Conservation (phyloP, 2,888 invertebrate genomes). For the Agrochola macilenta region DNA sequence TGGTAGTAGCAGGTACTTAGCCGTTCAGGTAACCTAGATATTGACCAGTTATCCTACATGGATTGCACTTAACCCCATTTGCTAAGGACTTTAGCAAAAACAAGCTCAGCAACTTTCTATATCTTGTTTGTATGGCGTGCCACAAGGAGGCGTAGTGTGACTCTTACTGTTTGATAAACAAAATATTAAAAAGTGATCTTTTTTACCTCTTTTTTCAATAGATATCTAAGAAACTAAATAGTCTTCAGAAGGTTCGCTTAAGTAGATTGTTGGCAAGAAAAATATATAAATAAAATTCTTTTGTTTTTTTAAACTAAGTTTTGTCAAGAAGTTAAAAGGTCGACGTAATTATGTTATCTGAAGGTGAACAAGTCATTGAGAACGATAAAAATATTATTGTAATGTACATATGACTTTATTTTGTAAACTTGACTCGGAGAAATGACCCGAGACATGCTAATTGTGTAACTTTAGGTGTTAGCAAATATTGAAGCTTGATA, state of each 20-base stretch:
- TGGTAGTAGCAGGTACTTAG: background rate
- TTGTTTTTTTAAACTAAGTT: background rate
- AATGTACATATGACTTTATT: constrained; percentile 13
- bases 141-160: constrained; percentile 16
- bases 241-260: too few relatives aligned
- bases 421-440: constrained; percentile 20
- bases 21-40: constrained; percentile 31
- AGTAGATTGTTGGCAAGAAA: background rate
- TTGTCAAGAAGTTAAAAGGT: constrained; percentile 22
- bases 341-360: constrained; percentile 33
- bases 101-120: constrained; percentile 27
- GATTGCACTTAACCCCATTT: constrained; percentile 29
- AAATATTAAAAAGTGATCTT: too few relatives aligned
- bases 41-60: constrained; percentile 40
- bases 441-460: constrained; percentile 13
- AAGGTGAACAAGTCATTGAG: constrained; percentile 36
- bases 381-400: constrained; percentile 43
- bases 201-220: too few relatives aligned
- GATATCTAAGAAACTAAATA: too few relatives aligned
- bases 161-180: background rate
- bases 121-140: background rate
- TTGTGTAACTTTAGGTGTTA: constrained; percentile 9
- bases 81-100: constrained; percentile 9
- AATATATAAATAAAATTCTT: background rate
- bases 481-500: constrained; percentile 4